Conservation (phyloP, 2,888 invertebrate genomes). For the Melieria crassipennis region DNA sequence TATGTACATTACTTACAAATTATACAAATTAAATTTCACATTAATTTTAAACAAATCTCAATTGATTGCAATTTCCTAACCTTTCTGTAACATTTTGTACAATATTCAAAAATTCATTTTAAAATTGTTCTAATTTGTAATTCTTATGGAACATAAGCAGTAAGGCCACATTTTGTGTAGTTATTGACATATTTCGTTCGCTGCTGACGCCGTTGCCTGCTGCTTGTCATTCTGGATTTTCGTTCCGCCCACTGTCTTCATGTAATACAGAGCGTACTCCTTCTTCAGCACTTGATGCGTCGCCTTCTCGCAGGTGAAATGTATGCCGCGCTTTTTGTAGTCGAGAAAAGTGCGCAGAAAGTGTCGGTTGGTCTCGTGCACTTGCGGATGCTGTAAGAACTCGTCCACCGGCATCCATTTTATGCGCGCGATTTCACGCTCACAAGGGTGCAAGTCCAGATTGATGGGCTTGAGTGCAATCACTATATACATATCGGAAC, state of each 20-base stretch:
- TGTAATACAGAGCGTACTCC: conserved; percentile 59
- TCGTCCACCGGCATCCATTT: conserved; percentile 85
- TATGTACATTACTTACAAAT: too few relatives aligned
- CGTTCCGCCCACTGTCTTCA: conserved; percentile 45
- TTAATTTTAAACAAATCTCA: too few relatives aligned
- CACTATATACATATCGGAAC: conserved; percentile 88
- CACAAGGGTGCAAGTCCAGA: conserved; percentile 74
- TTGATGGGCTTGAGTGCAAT: conserved; percentile 76
- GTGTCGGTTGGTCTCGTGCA: conserved; percentile 77
- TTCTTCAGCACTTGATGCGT: conserved; percentile 59
- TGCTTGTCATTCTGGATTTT: too few relatives aligned
- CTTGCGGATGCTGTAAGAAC: conserved; percentile 76
- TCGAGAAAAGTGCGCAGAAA: conserved; percentile 76
- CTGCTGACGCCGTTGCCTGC: too few relatives aligned
- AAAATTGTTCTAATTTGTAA: too few relatives aligned
- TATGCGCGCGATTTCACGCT: conserved; percentile 80
- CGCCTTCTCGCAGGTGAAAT: conserved; percentile 70
- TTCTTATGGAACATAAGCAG: too few relatives aligned
- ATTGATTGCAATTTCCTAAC: too few relatives aligned
- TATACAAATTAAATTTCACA: too few relatives aligned
- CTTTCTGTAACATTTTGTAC: too few relatives aligned
- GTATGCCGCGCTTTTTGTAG: conserved; percentile 71
- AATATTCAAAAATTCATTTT: too few relatives aligned
- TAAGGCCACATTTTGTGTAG: too few relatives aligned
- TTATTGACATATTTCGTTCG: too few relatives aligned